Evolutionary conservation across 2,888 invertebrate species (phyloP), one percentile per base, ranked within the genome.

Genomic region (Camponotus fellah): DNA sequence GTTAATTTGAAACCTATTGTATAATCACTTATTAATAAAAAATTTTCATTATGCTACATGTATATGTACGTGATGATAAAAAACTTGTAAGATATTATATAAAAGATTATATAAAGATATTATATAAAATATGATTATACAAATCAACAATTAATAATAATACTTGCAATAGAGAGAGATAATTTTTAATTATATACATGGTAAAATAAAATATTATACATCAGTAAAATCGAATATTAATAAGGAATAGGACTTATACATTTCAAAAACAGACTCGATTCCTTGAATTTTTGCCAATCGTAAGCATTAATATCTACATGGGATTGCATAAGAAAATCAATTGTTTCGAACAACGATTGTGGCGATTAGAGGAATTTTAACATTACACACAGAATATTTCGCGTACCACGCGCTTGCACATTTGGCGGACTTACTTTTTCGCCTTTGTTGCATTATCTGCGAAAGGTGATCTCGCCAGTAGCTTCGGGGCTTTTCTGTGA

Each of bases 371-470:
- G 26, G 84, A 60, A 84, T 79, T 87, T 84, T 49, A 79, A 56
- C 34, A 14, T 34, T 49, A 58, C 74, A 9, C 8, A n/a, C 68
- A 49, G 9, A 40, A 58, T 69, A 69, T 43, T 12, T 10, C 53
- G 58, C 56, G 10, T 65, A 37, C 12, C 43, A 68, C 8, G 2
- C 43, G 37, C 49, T 46, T 34, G 68, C 62, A 68, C 79, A 68
- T 40, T 56, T 49, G 40, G 53, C 40, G 32, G 43, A 8, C 53
- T 60, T 60, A 58, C 80, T 83, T 66, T 84, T 86, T 82, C 26
- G 56, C 46, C 62, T 68, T n/a, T 75, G 84, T 58, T 75, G 84
- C 84, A 80, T 86, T 88, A 89, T 89, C 88, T 68, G 76, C 32
- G 65, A 82, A 82, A 85, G 58, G 77, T 82, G 85, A 85, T 86